Conservation (phyloP, 1,140 invertebrate species). For the Drosophila kepulauana region DNA sequence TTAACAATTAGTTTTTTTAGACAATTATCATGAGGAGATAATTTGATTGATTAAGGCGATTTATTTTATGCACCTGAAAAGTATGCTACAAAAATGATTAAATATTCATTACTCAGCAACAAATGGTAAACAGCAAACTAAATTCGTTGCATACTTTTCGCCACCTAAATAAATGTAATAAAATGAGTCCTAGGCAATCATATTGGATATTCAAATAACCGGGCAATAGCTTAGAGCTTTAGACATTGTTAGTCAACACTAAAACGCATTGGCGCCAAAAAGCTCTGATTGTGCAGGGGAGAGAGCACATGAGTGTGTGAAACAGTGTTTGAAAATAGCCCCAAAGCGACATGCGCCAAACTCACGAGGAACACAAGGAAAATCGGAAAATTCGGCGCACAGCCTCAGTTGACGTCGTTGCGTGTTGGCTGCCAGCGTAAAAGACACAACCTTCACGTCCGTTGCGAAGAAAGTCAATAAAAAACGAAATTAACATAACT, state of each 20-base stretch:
- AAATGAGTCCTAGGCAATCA: background rate
- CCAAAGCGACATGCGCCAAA: constrained; percentile 63
- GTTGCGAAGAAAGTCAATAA: constrained; percentile 32
- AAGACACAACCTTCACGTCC: constrained; percentile 40
- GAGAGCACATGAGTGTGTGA: constrained; percentile 15
- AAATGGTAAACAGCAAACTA: background rate
- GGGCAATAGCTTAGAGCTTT: constrained; percentile 32
- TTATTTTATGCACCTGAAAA: no score
- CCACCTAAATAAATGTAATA: background rate
- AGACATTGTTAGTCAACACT: constrained; percentile 4
- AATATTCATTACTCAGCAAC: no score
- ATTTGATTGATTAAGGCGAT: no score
- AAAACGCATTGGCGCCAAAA: constrained; percentile 32
- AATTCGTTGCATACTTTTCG: background rate
- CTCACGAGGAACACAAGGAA: constrained; percentile 53
- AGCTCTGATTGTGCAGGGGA: constrained; percentile 24
- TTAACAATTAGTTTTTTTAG: no score
- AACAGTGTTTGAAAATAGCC: constrained; percentile 37
- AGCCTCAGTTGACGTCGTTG: constrained; percentile 70
- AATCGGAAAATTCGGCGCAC: constrained; percentile 66
- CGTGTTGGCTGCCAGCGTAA: constrained; percentile 62
- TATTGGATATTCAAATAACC: background rate
- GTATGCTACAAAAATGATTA: no score
- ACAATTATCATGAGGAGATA: no score
- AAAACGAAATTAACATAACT: constrained; percentile 36